These are phyloP conservation scores for Gambusia holbrooki DNA, from an alignment of 2,113 vertebrate genomes.

Conservation along the genomic window DNA sequence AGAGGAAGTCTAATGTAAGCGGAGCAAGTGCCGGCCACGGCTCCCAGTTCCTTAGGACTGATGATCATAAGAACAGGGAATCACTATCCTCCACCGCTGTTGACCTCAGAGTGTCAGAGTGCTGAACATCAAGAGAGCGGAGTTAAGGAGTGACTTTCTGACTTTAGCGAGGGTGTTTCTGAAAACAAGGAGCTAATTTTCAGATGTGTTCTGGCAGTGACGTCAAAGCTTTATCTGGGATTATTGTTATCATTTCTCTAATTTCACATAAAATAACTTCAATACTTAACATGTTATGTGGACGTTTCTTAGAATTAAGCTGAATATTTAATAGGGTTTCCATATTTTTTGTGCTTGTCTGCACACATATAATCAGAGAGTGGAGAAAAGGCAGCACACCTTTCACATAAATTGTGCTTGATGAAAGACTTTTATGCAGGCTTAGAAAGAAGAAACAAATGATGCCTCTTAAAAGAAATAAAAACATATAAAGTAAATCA, in stretches of 20 bases:
- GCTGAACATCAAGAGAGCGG: constrained; percentile 27
- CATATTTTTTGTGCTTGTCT: no score
- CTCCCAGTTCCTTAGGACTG: not conserved
- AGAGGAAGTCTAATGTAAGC: constrained; percentile 22
- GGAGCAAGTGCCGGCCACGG: constrained; percentile 2
- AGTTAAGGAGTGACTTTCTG: constrained; percentile 34
- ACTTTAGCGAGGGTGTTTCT: constrained; percentile 48
- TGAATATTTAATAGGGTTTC: no score
- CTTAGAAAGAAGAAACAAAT: no score
- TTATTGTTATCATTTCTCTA: not conserved
- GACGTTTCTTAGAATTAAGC: no score
- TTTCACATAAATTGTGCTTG: not conserved
- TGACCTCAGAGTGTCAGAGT: constrained; percentile 21
- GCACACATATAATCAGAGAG: no score
- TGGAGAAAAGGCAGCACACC: no score
- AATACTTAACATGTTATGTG: no score
- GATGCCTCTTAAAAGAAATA: no score
- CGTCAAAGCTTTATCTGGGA: constrained; percentile 25
- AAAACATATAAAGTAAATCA: no score
- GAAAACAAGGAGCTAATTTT: constrained; percentile 40
- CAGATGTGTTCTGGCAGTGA: constrained; percentile 36
- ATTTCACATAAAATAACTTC: not conserved
- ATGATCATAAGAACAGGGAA: constrained; percentile 21
- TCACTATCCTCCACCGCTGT: constrained; percentile 2
- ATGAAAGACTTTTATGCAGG: no score